phyloP scores from a whole-genome alignment of 1,140 invertebrate species.

The Xylocopa sonorina region DNA sequence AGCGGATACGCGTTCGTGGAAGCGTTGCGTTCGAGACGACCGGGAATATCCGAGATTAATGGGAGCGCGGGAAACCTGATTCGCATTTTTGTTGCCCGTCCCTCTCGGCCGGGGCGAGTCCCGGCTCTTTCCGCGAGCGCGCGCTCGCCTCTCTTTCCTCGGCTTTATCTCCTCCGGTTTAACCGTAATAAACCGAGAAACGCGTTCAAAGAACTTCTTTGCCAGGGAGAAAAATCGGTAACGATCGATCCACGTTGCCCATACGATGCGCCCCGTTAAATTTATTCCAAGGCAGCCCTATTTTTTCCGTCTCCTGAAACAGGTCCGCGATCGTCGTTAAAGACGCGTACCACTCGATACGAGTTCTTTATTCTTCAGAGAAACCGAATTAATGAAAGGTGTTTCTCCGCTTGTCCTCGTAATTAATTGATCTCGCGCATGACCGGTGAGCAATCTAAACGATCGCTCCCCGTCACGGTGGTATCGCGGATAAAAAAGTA shows the following conservation, averaged over 20 bases:
- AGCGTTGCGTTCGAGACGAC: conserved; percentile 16
- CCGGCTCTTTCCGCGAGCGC: conserved; percentile 35
- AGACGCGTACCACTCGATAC: conserved; percentile 36
- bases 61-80: conserved; percentile 62
- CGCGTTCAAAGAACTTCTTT: conserved; percentile 28
- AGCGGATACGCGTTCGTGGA: conserved; percentile 5
- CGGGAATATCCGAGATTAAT: conserved; percentile 63
- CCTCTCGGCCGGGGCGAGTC: conserved; percentile 18
- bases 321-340: conserved; percentile 51
- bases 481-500: not conserved
- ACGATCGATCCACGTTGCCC: conserved; percentile 51
- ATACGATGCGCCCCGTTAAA: conserved; percentile 36
- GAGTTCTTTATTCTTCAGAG: conserved; percentile 57
- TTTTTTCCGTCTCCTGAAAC: conserved; percentile 44
- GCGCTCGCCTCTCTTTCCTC: conserved; percentile 30
- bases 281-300: conserved; percentile 57
- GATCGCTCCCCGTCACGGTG: not conserved
- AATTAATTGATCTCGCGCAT: conserved; percentile 58
- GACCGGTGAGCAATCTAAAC: too few species aligned
- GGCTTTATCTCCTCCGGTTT: conserved; percentile 29
- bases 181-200: conserved; percentile 58
- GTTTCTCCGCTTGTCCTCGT: conserved; percentile 26
- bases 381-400: conserved; percentile 51
- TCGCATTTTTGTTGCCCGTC: conserved; percentile 59
- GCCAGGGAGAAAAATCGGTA: conserved; percentile 39